These are phyloP conservation scores for Tadarida brasiliensis DNA, from an alignment of 2,797 vertebrate genomes.

Conservation along the genomic window DNA sequence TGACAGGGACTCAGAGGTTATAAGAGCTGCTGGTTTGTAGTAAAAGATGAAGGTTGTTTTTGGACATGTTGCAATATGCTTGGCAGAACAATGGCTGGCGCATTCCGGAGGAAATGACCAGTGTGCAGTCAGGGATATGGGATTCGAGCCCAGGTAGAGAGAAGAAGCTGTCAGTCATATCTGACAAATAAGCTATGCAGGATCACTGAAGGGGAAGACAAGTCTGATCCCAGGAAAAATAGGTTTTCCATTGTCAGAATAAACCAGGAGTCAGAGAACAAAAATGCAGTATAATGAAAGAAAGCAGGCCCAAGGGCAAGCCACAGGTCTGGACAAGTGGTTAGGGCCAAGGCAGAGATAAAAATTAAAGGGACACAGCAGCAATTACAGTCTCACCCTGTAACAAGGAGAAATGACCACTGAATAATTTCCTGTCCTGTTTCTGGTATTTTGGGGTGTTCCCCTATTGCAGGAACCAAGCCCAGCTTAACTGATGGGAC, in stretches of 20 bases:
- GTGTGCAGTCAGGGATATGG: not conserved
- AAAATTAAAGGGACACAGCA: not conserved
- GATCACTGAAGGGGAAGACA: not conserved
- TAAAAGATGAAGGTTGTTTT: not conserved
- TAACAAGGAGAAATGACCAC: not conserved
- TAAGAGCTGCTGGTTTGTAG: not conserved
- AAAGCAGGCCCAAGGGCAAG: conserved; percentile 42
- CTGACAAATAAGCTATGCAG: not conserved
- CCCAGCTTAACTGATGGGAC: not conserved
- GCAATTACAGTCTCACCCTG: not conserved
- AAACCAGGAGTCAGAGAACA: conserved; percentile 26
- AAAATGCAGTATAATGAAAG: conserved; percentile 27
- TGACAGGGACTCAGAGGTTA: conserved; percentile 5
- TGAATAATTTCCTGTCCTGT: not conserved
- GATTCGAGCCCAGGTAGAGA: not conserved
- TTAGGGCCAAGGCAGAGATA: not conserved
- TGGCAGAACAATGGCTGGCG: conserved; percentile 5
- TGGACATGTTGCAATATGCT: conserved; percentile 16
- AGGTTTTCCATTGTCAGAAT: not conserved
- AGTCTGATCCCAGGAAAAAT: not conserved
- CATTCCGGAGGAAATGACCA: conserved; percentile 36
- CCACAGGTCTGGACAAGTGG: not conserved
- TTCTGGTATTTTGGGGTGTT: conserved; percentile 21
- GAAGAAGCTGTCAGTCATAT: not conserved
- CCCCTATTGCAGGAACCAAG: not conserved